Evolutionary conservation across 2,888 invertebrate genomes (phyloP).

Genomic region (Globia sparganii): DNA sequence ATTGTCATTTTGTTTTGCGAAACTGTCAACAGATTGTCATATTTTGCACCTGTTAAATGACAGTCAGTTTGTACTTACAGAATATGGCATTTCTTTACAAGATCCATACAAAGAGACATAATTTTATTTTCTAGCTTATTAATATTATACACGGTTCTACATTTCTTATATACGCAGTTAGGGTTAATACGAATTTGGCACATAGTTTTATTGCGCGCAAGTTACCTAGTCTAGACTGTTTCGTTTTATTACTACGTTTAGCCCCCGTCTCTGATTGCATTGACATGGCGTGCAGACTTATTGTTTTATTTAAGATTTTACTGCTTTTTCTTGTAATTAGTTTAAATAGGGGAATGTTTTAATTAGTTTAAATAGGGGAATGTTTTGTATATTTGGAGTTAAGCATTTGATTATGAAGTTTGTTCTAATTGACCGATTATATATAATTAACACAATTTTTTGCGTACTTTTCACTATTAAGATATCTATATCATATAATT

Average conservation of each 20-base stretch:
- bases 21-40: slow-evolving; percentile 5
- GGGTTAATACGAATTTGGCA: slow-evolving; percentile 55
- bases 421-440: neutral
- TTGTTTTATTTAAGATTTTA: slow-evolving; percentile 49
- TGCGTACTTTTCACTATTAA: neutral
- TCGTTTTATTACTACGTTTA: slow-evolving; percentile 39
- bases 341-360: slow-evolving; percentile 13
- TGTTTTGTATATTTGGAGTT: slow-evolving; percentile 1
- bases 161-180: slow-evolving; percentile 28
- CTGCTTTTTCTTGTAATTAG: slow-evolving; percentile 36
- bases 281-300: slow-evolving; percentile 45
- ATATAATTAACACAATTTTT: neutral
- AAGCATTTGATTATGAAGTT: neutral
- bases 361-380: slow-evolving; percentile 26
- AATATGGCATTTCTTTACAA: neutral
- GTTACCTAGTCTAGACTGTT: slow-evolving; percentile 60
- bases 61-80: too few relatives aligned
- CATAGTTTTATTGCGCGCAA: slow-evolving; percentile 45
- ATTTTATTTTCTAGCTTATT: slow-evolving; percentile 5
- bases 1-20: neutral
- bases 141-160: neutral
- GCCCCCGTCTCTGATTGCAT: slow-evolving; percentile 27
- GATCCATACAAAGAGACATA: neutral
- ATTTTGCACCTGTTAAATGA: slow-evolving; percentile 10
- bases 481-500: neutral